Evolutionary conservation across 2,888 invertebrate species (phyloP), one percentile per base, ranked within the genome.

Genomic region (Phortica magna): DNA sequence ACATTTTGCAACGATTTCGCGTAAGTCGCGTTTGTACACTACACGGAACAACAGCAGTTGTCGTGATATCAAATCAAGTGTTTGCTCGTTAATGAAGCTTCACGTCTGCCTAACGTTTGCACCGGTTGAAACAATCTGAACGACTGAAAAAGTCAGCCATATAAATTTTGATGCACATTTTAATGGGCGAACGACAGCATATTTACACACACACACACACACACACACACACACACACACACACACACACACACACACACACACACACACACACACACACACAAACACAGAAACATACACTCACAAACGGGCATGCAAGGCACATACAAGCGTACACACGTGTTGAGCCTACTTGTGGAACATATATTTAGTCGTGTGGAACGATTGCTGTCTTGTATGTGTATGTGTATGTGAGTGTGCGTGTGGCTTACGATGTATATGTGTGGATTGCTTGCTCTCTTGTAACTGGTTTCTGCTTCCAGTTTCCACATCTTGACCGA

Each of bases 111-210:
- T 48, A 78, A 87, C 87, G 85, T 85, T 87, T 87, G 85, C 88
- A 88, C 88, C 85, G 87, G 88, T 83, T 87, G 88, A 84, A 84
- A 83, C 80, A 83, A 87, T 88, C 84, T 85, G 83, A 88, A 85
- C 88, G 88, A 85, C 88, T 85, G 84, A 88, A 84, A 87, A 61
- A 7, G 22, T 17, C 79, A 85, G 87, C 88, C 88, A 87, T 90
- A 89, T 89, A 87, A 89, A 89, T 89, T 88, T 83, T 81, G 53
- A 83, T 84, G 83, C 83, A 83, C 84, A 84, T 84, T 43, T 89
- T 88, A 88, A 87, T 89, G 84, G 84, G 89, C 83, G 83, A 84
- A 83, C 81, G 73, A 76, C 31, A 78, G 76, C 39, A 74, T 61
- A n/a, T n/a, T n/a, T n/a, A n/a, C n/a, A n/a, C n/a, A n/a, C n/a